Evolutionary conservation across 2,888 invertebrate genomes (phyloP), one percentile per base, ranked within the genome.

Genomic region (Shargacucullia verbasci): DNA sequence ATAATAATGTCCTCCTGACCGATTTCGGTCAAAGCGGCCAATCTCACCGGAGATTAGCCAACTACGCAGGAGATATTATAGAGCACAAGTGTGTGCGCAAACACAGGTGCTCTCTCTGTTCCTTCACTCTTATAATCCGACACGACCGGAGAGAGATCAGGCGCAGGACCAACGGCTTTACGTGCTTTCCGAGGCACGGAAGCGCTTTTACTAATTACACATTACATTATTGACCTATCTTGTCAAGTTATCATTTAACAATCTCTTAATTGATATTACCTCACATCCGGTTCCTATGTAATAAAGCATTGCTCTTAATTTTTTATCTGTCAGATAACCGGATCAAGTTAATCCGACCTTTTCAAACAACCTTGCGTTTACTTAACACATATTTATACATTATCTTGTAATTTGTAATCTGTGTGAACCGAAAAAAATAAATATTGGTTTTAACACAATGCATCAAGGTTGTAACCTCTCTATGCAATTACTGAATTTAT

Each of bases 311-410:
- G 35, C 38, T 38, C 37, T 47, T 35, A 31, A 33, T 59, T 61
- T 45, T 52, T 73, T 47, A 72, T 64, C 55, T 59, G 53, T 47
- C n/a, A 46, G 53, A 47, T 61, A 76, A 60, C 58, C 73, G 58
- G 50, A 50, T 33, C 59, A 48, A 55, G 46, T 73, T 70, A 70
- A 75, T 73, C 69, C 61, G 41, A 67, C 78, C 78, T 79, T 77
- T 76, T 14, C 33, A 59, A 10, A 15, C 25, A 70, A 56, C 82
- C 83, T 82, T 79, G 78, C 71, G 12, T 66, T 78, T 74, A 79
- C 72, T 76, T 73, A 59, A 29, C 9, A 6, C 29, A 63, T 50
- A 52, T 63, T n/a, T 64, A 60, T 40, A 60, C 7, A 47, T n/a
- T n/a, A n/a, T n/a, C n/a, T 46, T 47, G 58, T 45, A 46, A 46